Evolutionary conservation across 2,113 vertebrate genomes (phyloP), one percentile per base, ranked within the genome.

Genomic region (Albula goreensis): DNA sequence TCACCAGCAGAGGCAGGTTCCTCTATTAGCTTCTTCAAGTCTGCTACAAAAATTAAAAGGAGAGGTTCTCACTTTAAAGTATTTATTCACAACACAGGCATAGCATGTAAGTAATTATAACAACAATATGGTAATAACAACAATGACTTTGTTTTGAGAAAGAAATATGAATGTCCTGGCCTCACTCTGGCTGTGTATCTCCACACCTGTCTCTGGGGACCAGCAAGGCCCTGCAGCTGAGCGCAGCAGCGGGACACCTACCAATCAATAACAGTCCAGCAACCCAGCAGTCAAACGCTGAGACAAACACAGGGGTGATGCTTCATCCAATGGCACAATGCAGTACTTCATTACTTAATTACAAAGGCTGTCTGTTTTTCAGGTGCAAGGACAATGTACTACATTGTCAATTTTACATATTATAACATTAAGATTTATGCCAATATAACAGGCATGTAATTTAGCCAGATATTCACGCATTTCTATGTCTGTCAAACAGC

Each of bases 21-120:
- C 63, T 70, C 4, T 22, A 15, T 60, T 60, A 70, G 63, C 63
- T 70, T 22, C 63, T 70, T 70, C 8, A 22, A 70, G 17, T 70
- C 4, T 13, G 4, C 63, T 12, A 17, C 78, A 79, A 50, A 60
- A 60, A 60, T 60, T 15, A 15, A 66, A 15, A 22, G 60, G 15
- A 84, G 63, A 85, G 41, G 22, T 17, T 10, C 81, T 81, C 10
- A 8, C 81, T 83, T 78, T 4, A 85, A 77, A 66, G 19, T 63
- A 74, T 88, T 88, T 88, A 88, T 87, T 89, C 63, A 88, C 77
- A 41, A 41, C 31, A 41, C 31, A 41, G 31, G 31, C 1, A 41
- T 41, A 41, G 31, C 31, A 87, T 17, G 56, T 81, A 78, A 63
- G 66, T 84, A 88, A 86, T 86, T 63, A 85, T 80, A 87, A 77